These are phyloP conservation scores for Huso huso DNA, from an alignment of 2,797 vertebrate genomes.

Conservation along the genomic window DNA sequence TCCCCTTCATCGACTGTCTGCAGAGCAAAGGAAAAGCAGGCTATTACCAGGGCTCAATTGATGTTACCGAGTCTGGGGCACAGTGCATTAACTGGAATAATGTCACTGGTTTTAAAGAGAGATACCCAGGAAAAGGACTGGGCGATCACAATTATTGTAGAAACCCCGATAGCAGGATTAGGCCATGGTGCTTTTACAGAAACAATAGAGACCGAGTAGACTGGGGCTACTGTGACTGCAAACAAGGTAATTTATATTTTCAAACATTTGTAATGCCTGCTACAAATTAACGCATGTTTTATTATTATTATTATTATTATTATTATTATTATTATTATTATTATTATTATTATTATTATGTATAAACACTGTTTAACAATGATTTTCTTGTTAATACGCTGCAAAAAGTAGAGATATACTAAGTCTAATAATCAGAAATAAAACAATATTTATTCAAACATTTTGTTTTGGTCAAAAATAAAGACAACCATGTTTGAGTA, in stretches of 20 bases:
- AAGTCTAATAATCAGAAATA: no score
- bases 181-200: slow-evolving; percentile 73
- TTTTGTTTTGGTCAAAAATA: no score
- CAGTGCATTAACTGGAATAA: slow-evolving; percentile 68
- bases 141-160: slow-evolving; percentile 73
- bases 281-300: no score
- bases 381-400: no score
- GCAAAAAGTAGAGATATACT: no score
- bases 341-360: no score
- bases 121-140: slow-evolving; percentile 53
- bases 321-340: no score
- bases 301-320: no score
- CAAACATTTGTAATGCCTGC: no score
- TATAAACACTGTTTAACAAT: no score
- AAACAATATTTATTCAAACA: no score
- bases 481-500: no score
- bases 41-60: slow-evolving; percentile 59
- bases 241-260: slow-evolving; percentile 59
- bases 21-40: slow-evolving; percentile 50
- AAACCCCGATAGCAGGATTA: slow-evolving; percentile 67
- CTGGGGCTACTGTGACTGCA: slow-evolving; percentile 77
- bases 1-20: slow-evolving; percentile 50
- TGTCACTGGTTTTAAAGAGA: slow-evolving; percentile 53
- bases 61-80: slow-evolving; percentile 66
- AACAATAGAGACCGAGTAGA: slow-evolving; percentile 58